phyloP scores from a whole-genome alignment of 2,888 invertebrate species.

The Nemurella pictetii region DNA sequence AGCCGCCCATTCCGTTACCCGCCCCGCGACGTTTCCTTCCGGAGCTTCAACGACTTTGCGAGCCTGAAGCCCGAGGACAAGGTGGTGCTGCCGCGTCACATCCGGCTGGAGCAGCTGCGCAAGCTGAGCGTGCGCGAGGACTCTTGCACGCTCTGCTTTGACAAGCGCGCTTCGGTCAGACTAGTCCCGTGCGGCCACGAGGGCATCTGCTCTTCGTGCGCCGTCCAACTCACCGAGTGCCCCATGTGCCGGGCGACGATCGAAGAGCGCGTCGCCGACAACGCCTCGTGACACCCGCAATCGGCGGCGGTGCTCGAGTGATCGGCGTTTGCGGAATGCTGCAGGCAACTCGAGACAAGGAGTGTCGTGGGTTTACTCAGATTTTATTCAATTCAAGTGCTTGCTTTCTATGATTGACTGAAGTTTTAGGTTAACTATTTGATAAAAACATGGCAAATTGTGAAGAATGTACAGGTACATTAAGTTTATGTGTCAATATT shows the following conservation, averaged over 20 bases:
- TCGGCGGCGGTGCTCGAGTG: not conserved
- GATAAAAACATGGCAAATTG: not conserved
- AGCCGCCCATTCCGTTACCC: constrained; percentile 75
- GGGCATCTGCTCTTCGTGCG: constrained; percentile 83
- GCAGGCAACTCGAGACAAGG: not conserved
- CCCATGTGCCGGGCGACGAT: constrained; percentile 83
- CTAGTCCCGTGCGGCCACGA: constrained; percentile 84
- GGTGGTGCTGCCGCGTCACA: constrained; percentile 79
- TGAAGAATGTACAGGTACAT: not conserved
- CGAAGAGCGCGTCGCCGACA: constrained; percentile 55
- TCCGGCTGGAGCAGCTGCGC: constrained; percentile 73
- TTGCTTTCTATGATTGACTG: not conserved
- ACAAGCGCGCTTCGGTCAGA: constrained; percentile 72
- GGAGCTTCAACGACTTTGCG: constrained; percentile 78
- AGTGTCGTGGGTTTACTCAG: not conserved
- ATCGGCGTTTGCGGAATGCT: not conserved
- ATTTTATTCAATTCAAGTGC: not conserved
- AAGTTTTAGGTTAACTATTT: not conserved
- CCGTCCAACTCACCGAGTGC: constrained; percentile 76
- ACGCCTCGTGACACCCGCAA: constrained; percentile 51
- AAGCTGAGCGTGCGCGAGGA: constrained; percentile 77
- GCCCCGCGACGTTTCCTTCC: constrained; percentile 66
- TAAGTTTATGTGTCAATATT: not conserved
- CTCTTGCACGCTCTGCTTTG: constrained; percentile 86
- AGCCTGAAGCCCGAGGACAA: constrained; percentile 75